Conservation (phyloP, 2,797 vertebrate genomes). For the Balearica regulorum region DNA sequence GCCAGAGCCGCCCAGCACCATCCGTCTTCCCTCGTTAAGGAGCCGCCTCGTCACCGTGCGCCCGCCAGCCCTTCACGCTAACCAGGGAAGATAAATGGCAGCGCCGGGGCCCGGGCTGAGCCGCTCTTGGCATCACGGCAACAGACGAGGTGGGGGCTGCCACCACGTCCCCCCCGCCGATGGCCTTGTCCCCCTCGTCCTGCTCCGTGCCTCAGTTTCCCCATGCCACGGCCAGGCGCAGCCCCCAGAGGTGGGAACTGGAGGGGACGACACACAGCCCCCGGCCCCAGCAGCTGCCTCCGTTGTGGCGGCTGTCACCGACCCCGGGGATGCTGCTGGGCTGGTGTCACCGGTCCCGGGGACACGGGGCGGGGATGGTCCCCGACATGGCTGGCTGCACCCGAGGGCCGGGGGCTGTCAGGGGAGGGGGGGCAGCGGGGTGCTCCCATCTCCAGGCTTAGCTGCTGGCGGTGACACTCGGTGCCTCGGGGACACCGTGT, state of each 20-base stretch:
- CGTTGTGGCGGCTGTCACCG: not conserved
- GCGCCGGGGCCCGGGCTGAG: not conserved
- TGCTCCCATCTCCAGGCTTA: fast-evolving
- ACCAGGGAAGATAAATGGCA: constrained; percentile 53
- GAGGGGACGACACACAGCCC: fast-evolving
- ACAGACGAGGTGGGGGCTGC: not conserved
- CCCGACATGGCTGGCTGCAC: fast-evolving
- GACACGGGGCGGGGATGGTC: not conserved
- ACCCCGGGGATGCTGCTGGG: not conserved
- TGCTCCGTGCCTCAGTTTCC: not conserved
- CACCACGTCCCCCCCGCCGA: fast-evolving
- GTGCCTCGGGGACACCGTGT: fast-evolving
- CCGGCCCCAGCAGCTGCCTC: fast-evolving
- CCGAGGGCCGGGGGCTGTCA: not conserved
- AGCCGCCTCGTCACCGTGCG: constrained; percentile 22
- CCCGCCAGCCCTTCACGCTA: constrained; percentile 30
- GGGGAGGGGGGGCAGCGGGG: fast-evolving
- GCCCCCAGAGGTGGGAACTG: not conserved
- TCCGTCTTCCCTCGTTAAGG: constrained; percentile 57
- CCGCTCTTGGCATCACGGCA: not conserved
- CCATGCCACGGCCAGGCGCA: fast-evolving
- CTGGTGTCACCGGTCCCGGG: not conserved
- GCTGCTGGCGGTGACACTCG: fast-evolving
- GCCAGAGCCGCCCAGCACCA: constrained; percentile 11
- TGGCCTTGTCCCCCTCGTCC: not conserved